Percentiles rank a stretch among this genome's conserved stretches.
Conservation (phyloP, 2,797 vertebrate genomes). For the Spinus olivaceus region DNA sequence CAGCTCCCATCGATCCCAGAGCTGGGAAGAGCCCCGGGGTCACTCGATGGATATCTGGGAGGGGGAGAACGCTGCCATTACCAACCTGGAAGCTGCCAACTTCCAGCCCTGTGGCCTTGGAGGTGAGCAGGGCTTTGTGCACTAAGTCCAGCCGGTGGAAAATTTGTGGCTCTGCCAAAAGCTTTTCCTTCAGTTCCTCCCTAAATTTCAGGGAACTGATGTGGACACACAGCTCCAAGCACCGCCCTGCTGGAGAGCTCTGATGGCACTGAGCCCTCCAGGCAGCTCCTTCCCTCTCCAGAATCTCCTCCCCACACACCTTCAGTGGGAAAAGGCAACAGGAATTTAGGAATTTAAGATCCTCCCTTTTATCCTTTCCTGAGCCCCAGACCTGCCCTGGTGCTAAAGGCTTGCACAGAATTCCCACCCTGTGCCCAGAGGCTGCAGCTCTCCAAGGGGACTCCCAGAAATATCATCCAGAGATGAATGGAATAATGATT, state of each 20-base stretch:
- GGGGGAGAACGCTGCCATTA: background rate
- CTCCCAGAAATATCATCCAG: background rate
- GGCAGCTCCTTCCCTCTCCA: background rate
- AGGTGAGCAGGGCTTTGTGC: background rate
- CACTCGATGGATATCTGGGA: background rate
- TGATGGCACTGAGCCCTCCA: background rate
- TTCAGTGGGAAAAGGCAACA: background rate
- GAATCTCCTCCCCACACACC: background rate
- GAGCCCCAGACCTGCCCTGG: background rate
- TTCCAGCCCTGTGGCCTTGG: background rate
- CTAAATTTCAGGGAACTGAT: constrained; percentile 6
- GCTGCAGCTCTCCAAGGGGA: background rate
- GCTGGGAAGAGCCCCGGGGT: background rate
- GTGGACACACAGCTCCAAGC: background rate
- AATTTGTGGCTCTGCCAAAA: background rate
- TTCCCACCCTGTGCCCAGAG: background rate
- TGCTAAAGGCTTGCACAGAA: background rate
- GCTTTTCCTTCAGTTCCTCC: background rate
- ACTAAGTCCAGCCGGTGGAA: background rate
- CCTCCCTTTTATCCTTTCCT: background rate
- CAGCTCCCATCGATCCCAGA: background rate
- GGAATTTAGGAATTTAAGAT: background rate
- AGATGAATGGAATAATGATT: background rate
- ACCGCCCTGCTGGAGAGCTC: background rate
- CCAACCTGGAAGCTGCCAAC: background rate